Percentiles rank a stretch among this genome's conserved stretches.
phyloP scores from a whole-genome alignment of 1,140 invertebrate genomes.

The Belonocnema kinseyi region DNA sequence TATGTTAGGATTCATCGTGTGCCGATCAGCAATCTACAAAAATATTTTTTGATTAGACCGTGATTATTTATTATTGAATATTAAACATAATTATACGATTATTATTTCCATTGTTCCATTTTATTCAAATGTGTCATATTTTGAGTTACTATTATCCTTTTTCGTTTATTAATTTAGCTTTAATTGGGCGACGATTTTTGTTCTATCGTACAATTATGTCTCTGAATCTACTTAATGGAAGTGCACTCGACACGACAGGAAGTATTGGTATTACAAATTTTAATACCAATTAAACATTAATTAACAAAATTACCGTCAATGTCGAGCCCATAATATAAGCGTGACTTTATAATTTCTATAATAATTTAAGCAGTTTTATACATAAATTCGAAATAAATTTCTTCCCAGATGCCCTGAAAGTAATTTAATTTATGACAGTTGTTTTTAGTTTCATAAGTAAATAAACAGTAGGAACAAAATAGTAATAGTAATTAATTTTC shows the following conservation, averaged over 20 bases:
- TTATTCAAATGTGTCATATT: no score
- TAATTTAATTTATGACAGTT: no score
- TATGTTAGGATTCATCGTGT: conserved; percentile 41
- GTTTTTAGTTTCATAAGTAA: no score
- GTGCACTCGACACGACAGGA: conserved; percentile 2
- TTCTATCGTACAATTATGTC: neutral
- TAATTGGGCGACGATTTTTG: neutral
- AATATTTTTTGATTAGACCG: conserved; percentile 59
- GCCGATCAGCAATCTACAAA: conserved; percentile 59
- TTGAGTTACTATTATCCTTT: no score
- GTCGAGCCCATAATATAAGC: no score
- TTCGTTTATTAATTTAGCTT: no score
- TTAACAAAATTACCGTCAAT: neutral
- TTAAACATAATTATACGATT: conserved; percentile 2
- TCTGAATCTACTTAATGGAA: neutral
- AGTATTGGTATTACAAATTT: neutral
- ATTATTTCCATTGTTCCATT: neutral
- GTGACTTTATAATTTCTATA: no score
- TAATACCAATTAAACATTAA: neutral
- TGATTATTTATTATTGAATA: conserved; percentile 35
- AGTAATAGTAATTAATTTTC: no score
- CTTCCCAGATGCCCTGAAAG: no score
- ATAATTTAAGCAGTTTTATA: no score
- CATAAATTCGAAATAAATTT: no score
- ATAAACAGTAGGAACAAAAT: no score